Base-by-base conservation (phyloP, 2,888 invertebrate genomes). In the Mythimna loreyi region DNA sequence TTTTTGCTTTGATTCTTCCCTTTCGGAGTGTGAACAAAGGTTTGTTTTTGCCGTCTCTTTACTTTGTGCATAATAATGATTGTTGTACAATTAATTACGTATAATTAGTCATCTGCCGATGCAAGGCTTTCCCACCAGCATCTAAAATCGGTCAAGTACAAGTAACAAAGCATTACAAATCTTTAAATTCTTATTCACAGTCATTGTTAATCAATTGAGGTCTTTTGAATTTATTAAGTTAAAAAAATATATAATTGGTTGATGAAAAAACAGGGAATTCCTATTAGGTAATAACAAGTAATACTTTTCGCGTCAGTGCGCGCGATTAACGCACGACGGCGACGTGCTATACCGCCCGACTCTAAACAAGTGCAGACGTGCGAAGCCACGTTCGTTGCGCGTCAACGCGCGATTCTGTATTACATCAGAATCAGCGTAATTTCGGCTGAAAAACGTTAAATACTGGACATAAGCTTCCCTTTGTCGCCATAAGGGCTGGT, bases 121-220 rank as follows among this genome's bases (percentile, higher is more conserved):
- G 70, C 47, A 79, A 77, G 62, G 80, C 62, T 75, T 80, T 77
- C 75, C 80, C 77, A 77, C 75, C 36, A 60, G 40, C 36, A 77
- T 58, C 58, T 52, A 43, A 76, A 74, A 73, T 75, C 78, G 83
- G 85, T 85, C 87, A 86, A 86, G 86, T 80, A 79, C 85, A 76
- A 61, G 30, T 57, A 67, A 74, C 80, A 53, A 78, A 73, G 55
- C 72, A 76, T 71, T 45, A 63, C 70, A 66, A 73, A 72, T 65
- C 59, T 58, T 58, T 62, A 65, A 40, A 71, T 70, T 67, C 63
- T 53, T 55, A 70, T 69, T 65, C 67, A 60, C 49, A 70, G 66
- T 40, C 62, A 72, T 78, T 75, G 65, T 78, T 8, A 57, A 63
- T 36, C 50, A 56, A 74, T 66, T 72, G 45, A 66, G 36, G 45